Conservation (phyloP, 2,888 invertebrate species). For the Leptinotarsa haldemani region DNA sequence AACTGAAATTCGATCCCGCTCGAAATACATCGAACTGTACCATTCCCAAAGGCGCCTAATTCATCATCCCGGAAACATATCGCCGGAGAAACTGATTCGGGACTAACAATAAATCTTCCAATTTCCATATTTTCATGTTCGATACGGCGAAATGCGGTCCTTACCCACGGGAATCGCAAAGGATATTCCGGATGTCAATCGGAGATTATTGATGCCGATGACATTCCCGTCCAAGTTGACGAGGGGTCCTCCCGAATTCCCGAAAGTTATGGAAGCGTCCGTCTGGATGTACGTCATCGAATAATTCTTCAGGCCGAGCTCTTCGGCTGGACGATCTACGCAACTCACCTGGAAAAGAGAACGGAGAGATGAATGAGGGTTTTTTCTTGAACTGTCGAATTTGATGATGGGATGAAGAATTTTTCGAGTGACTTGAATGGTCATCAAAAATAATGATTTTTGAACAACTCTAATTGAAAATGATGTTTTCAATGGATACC, state of each 20-base stretch:
- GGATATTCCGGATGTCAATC: constrained; percentile 91
- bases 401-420: not conserved
- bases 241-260: constrained; percentile 94
- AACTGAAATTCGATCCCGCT: not conserved
- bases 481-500: no score
- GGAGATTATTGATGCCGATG: constrained; percentile 93
- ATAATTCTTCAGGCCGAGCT: constrained; percentile 73
- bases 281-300: constrained; percentile 91
- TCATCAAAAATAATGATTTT: no score
- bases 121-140: constrained; percentile 12
- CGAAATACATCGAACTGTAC: not conserved
- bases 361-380: not conserved
- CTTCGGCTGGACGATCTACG: constrained; percentile 76
- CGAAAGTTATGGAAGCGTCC: constrained; percentile 94
- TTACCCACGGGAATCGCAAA: constrained; percentile 88
- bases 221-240: constrained; percentile 94
- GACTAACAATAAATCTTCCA: not conserved
- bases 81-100: not conserved
- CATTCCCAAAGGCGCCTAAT: no score
- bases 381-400: not conserved
- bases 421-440: not conserved
- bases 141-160: constrained; percentile 22
- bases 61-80: not conserved
- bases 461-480: no score
- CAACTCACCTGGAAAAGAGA: constrained; percentile 60